Conservation (phyloP, 2,888 invertebrate species). For the Liodrosophila aerea region DNA sequence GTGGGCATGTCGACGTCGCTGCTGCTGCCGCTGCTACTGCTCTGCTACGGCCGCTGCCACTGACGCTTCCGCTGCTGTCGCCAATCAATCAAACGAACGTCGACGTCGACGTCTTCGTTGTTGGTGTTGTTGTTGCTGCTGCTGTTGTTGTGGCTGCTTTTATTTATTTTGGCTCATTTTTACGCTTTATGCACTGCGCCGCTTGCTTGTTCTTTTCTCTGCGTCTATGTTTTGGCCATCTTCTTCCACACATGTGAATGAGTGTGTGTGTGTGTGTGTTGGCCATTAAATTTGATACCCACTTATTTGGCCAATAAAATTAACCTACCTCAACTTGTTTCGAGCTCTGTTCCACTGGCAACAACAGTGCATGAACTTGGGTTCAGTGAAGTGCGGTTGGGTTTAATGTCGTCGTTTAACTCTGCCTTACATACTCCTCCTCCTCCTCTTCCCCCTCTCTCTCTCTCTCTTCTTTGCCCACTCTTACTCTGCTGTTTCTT, state of each 20-base stretch:
- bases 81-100: conserved; percentile 65
- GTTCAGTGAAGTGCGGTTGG: conserved; percentile 22
- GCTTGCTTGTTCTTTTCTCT: conserved; percentile 8
- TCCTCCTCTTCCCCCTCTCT: conserved; percentile 7
- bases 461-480: neutral
- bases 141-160: conserved; percentile 50
- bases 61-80: conserved; percentile 55
- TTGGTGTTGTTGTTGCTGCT: conserved; percentile 12
- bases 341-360: conserved; percentile 31
- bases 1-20: conserved; percentile 27
- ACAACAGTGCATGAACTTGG: conserved; percentile 35
- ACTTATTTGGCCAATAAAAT: conserved; percentile 80
- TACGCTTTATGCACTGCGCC: conserved; percentile 70
- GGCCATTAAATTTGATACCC: conserved; percentile 76
- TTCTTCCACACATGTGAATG: conserved; percentile 3
- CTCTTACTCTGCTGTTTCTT: neutral
- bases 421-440: conserved; percentile 30
- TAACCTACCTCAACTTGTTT: conserved; percentile 76
- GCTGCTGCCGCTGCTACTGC: conserved; percentile 2
- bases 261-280: conserved; percentile 26
- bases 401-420: conserved; percentile 51
- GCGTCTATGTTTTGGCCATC: conserved; percentile 15
- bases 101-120: conserved; percentile 23
- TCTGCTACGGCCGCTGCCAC: conserved; percentile 9
- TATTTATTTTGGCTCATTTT: conserved; percentile 74